Evolutionary conservation across 2,113 vertebrate species (phyloP), one percentile per base, ranked within the genome.

Genomic region (Catagonus wagneri): DNA sequence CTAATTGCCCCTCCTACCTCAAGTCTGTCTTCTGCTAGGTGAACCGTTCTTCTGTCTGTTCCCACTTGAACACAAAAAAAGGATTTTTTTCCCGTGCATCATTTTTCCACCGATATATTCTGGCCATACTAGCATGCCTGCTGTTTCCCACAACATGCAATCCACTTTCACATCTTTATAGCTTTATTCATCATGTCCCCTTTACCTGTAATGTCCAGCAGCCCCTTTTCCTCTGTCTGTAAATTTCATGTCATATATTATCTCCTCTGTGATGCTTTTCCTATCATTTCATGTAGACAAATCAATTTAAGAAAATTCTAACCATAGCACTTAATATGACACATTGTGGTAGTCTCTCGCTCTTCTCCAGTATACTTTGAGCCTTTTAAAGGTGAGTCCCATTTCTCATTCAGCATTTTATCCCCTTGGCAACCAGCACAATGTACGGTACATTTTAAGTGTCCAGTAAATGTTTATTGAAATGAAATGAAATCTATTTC

Each of bases 161-260:
- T 69, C 23, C 86, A 80, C 13, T 83, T 94, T 71, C 44, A 80
- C 27, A 69, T 29, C 39, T 90, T 97, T 61, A 92, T 68, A 79
- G 16, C 36, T 92, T 86, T 94, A 88, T 95, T 89, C 39, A 91
- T 94, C 60, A 66, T 87, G 27, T 89, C 9, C 13, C 29, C 32
- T 92, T 92, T 19, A 91, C 50, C 23, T 94, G 4, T 66, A 76
- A 76, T n/a, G 25, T 36, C 75, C 68, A 93, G 72, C 15, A 85
- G 44, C 27, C 19, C 58, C n/a, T 25, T 92, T 93, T 95, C 13
- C n/a, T 94, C 75, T 92, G 14, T 83, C 65, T 96, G 19, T 89
- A 89, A 94, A 91, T 32, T 92, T 84, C 63, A 96, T 72, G 36
- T 93, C 34, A 87, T 92, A 80, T 79, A n/a, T 89, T 58, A 92